phyloP scores from a whole-genome alignment of 1,140 invertebrate genomes.

The Phymorhynchus buccinoides region DNA sequence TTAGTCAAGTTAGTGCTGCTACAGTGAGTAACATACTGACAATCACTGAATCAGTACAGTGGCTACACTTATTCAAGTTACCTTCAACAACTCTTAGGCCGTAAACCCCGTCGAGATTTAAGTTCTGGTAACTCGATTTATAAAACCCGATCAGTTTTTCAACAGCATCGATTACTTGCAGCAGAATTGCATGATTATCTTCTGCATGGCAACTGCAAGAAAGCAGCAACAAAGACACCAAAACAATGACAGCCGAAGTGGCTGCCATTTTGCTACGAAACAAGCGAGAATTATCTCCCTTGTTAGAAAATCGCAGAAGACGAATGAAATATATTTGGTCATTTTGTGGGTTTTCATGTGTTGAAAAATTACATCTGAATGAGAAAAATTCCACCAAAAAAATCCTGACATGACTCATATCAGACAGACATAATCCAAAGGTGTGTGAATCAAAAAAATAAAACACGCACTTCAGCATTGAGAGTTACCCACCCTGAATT shows the following conservation, averaged over 20 bases:
- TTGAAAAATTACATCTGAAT: not conserved
- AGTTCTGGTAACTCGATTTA: slow-evolving; percentile 47
- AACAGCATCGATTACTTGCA: slow-evolving; percentile 40
- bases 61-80: slow-evolving; percentile 32
- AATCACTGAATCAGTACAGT: no score
- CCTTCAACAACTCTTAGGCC: slow-evolving; percentile 61
- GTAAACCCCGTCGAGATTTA: slow-evolving; percentile 61
- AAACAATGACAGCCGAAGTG: slow-evolving; percentile 27
- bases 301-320: not conserved
- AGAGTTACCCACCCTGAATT: not conserved
- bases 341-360: not conserved
- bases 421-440: no score
- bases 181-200: slow-evolving; percentile 9
- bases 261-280: slow-evolving; percentile 25
- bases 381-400: no score
- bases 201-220: not conserved
- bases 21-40: no score
- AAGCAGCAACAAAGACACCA: slow-evolving; percentile 7
- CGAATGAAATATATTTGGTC: not conserved
- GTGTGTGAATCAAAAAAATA: no score
- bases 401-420: no score
- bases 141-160: slow-evolving; percentile 56
- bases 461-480: no score
- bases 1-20: no score
- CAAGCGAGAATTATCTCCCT: slow-evolving; percentile 7